phyloP scores from a whole-genome alignment of 2,888 invertebrate genomes.

The Chymomyza caudatula region DNA sequence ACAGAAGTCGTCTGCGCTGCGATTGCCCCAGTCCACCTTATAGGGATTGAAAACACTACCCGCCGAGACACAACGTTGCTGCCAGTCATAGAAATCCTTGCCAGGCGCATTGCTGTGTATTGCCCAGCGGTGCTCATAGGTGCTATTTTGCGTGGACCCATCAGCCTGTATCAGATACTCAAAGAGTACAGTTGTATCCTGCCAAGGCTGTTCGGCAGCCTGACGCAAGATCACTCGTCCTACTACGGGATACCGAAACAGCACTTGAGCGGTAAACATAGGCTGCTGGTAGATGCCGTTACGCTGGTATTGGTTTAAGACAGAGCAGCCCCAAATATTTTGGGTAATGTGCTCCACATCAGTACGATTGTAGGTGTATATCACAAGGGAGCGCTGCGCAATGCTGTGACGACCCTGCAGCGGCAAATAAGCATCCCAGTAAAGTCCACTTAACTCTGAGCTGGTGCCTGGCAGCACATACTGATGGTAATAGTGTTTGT shows the following conservation, averaged over 20 bases:
- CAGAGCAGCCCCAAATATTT: slow-evolving; percentile 80
- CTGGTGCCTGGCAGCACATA: slow-evolving; percentile 84
- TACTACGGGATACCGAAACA: slow-evolving; percentile 92
- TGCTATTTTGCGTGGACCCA: slow-evolving; percentile 87
- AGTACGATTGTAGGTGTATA: slow-evolving; percentile 71
- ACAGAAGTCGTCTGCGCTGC: slow-evolving; percentile 82
- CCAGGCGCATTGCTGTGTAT: slow-evolving; percentile 89
- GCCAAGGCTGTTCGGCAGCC: slow-evolving; percentile 86
- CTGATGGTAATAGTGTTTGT: slow-evolving; percentile 84
- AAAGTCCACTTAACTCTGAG: slow-evolving; percentile 85
- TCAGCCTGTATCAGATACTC: slow-evolving; percentile 93
- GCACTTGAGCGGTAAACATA: slow-evolving; percentile 88
- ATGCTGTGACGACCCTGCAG: slow-evolving; percentile 89
- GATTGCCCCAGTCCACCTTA: slow-evolving; percentile 82
- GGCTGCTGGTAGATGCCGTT: slow-evolving; percentile 84
- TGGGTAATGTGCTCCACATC: slow-evolving; percentile 71
- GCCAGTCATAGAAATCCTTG: slow-evolving; percentile 94
- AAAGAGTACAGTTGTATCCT: slow-evolving; percentile 90
- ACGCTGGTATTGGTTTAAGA: slow-evolving; percentile 82
- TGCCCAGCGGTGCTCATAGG: slow-evolving; percentile 88
- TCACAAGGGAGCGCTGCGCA: slow-evolving; percentile 85
- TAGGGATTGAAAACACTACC: slow-evolving; percentile 89
- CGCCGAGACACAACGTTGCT: slow-evolving; percentile 88
- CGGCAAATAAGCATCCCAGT: slow-evolving; percentile 92
- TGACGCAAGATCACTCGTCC: slow-evolving; percentile 91